Evolutionary conservation across 2,888 invertebrate genomes (phyloP).

Genomic region (Elegia similella): DNA sequence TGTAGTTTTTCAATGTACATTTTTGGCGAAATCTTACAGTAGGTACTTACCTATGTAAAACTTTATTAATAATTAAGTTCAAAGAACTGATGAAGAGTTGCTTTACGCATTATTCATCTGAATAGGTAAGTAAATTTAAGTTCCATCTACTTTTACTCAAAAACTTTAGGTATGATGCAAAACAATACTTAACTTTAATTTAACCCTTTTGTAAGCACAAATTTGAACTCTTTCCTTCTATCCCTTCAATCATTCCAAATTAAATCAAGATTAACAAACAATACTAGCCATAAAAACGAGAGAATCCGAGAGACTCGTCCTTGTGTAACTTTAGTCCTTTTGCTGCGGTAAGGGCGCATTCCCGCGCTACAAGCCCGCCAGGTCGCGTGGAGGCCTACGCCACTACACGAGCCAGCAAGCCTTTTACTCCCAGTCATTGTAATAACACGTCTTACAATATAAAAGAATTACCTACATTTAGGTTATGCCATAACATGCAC

Average conservation of each 20-base stretch:
- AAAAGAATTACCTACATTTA: neutral
- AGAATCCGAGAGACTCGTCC: constrained; percentile 58
- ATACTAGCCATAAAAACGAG: constrained; percentile 2
- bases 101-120: neutral
- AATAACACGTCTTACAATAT: neutral
- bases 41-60: no score
- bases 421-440: neutral
- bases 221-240: no score
- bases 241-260: neutral
- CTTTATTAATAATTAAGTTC: no score
- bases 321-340: constrained; percentile 66
- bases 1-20: no score
- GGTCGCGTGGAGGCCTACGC: constrained; percentile 6
- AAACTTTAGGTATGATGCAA: no score
- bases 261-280: neutral
- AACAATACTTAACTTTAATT: no score
- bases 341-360: constrained; percentile 61
- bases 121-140: neutral
- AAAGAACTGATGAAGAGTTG: no score
- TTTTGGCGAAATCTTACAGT: no score
- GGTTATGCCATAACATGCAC: neutral
- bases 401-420: neutral
- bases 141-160: no score
- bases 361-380: constrained; percentile 41
- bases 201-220: no score